Base-by-base conservation (phyloP, 2,888 invertebrate genomes). In the Drosophila trichaetosa region DNA sequence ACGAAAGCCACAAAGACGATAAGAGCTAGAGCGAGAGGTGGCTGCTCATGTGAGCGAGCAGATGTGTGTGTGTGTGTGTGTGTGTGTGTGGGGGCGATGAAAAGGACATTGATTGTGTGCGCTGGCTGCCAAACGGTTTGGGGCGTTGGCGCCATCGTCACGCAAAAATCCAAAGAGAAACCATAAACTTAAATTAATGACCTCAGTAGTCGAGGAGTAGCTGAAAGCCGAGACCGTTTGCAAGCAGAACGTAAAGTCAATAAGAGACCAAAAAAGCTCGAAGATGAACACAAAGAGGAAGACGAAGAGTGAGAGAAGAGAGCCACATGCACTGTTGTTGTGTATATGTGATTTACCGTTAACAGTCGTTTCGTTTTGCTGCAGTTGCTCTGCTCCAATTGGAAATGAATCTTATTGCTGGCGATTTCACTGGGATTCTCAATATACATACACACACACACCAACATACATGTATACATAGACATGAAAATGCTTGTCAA, bases 161-260 rank as follows among this genome's bases (percentile, higher is more conserved):
- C 76, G 79, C 87, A 79, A 78, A 83, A 89, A 83, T 29, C 82
- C 82, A 81, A 88, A 90, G 84, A 90, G 83, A 90, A 87, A 90
- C 91, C 86, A 91, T 90, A 91, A 90, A 91, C 91, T 91, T 84
- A 90, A 91, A 91, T 92, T 92, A 91, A 92, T 91, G 91, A 90
- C 91, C 89, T 87, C 78, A 68, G 76, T 73, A 62, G 76, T 54
- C 54, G 80, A 57, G 69, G 63, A 68, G 69, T 54, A 57, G 68
- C 59, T 49, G 66, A 52, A 60, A 73, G 71, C 40, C 69, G 73
- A 84, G 78, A 80, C 77, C 29, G 46, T 58, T 73, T 56, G 65
- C 61, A 62, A 69, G 53, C 49, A 56, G 63, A 57, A 62, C 48
- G 56, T 78, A 76, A 73, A 84, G 78, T 78, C 73, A 83, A 77